Conservation (phyloP, 1,140 invertebrate genomes). For the Ephestia elutella region DNA sequence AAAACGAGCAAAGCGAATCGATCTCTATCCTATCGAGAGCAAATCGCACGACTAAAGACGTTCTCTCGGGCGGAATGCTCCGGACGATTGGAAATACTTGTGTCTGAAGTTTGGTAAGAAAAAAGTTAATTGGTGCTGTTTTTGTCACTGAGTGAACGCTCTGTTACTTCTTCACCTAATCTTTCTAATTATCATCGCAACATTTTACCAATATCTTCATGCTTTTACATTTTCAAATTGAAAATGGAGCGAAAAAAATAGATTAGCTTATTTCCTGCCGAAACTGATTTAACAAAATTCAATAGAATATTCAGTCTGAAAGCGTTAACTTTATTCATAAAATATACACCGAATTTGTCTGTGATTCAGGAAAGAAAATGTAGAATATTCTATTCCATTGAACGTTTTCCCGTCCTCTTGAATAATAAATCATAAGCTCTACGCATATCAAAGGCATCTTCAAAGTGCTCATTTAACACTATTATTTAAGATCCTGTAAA, state of each 20-base stretch:
- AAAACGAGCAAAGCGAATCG: conserved; percentile 66
- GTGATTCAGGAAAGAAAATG: conserved; percentile 17
- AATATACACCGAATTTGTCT: not conserved
- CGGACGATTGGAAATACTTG: conserved; percentile 61
- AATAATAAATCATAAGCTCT: conserved; percentile 59
- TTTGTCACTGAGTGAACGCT: conserved; percentile 46
- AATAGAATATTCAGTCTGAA: not conserved
- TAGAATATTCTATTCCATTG: conserved; percentile 17
- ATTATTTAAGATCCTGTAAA: conserved; percentile 49
- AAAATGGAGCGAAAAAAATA: not conserved
- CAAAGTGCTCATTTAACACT: conserved; percentile 52
- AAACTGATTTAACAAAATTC: not conserved
- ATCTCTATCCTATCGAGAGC: conserved; percentile 66
- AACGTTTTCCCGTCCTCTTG: conserved; percentile 34
- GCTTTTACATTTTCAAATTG: conserved; percentile 11
- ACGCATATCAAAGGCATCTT: conserved; percentile 52
- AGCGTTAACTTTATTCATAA: not conserved
- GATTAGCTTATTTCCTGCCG: not conserved
- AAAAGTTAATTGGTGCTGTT: conserved; percentile 68
- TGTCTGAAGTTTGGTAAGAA: conserved; percentile 46
- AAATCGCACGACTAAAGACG: conserved; percentile 69
- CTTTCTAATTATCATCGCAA: conserved; percentile 39
- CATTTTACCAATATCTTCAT: conserved; percentile 34
- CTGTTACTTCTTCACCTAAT: conserved; percentile 50
- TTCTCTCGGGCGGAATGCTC: conserved; percentile 55